Evolutionary conservation across 1,140 invertebrate species (phyloP), one percentile per base, ranked within the genome.

Genomic region (Plectrocnemia conspersa): DNA sequence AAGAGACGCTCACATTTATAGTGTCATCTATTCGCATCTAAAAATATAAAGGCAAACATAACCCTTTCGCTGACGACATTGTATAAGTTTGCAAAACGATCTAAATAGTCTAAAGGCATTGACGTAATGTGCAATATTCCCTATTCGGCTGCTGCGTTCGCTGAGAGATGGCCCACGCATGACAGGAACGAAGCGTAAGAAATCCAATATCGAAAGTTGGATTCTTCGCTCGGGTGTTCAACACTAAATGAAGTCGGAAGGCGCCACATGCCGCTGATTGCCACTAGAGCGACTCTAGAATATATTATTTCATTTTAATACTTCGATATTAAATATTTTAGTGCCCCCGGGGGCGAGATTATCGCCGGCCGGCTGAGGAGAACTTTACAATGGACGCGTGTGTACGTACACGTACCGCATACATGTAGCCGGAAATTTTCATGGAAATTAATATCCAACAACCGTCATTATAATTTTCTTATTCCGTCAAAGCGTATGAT

Each of bases 261-360:
- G 32, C 32, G 32, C 3, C 32, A 35, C 11, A 35, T 35, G 32
- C 16, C 3, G 32, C 32, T 35, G n/a, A 35, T 35, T 11, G 11
- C 32, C 32, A 15, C 11, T 3, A 15, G 16, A 35, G n/a, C n/a
- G n/a, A n/a, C n/a, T n/a, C n/a, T n/a, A n/a, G n/a, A n/a, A n/a
- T n/a, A n/a, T n/a, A n/a, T n/a, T n/a, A n/a, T 35, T 15, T 35
- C 32, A 11, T 35, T 35, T 35, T 35, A 35, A 35, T 3, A 15
- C 11, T 11, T 11, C 32, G 32, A 35, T 35, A 35, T 35, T 35
- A 35, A 35, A 35, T 35, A 35, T 35, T 35, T 35, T 35, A 35
- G n/a, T 35, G 16, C 11, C 16, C 11, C 11, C 32, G 11, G 11
- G 3, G 16, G n/a, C 3, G 32, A 11, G 11, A 11, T 11, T 11